Evolutionary conservation across 1,140 invertebrate genomes (phyloP), one percentile per base, ranked within the genome.

Genomic region (Lineus longissimus): DNA sequence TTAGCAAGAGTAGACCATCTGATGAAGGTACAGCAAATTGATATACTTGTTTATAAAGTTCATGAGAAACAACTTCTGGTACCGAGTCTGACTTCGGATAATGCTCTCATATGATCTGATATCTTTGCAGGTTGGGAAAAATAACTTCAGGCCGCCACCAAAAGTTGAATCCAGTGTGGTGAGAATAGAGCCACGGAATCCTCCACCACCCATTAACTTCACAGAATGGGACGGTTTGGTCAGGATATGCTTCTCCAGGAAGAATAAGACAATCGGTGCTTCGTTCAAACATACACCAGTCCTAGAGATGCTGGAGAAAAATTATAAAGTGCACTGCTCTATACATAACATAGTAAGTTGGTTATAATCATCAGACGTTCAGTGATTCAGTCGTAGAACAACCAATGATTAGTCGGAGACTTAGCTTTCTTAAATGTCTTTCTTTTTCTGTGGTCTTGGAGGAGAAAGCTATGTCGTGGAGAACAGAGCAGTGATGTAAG

Each of bases 91-190:
- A n/a, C n/a, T n/a, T n/a, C n/a, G n/a, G n/a, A n/a, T n/a, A n/a
- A n/a, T n/a, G n/a, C n/a, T n/a, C n/a, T n/a, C n/a, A n/a, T n/a
- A 2, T 29, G 23, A 31, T 19, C n/a, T 45, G 15, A 9, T 60
- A 11, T 62, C 29, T 41, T 82, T 75, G 78, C 66, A 90, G 89
- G 91, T 97, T 76, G 94, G 95, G 7, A 97, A 96, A 82, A 98
- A 98, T 82, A 99, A 99, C 82, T 99, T 99, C 74, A 86, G 90
- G 68, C 97, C 97, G 43, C 97, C 97, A 41, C 97, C 97, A 36
- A 98, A 84, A 74, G 80, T 99, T 0, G 97, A 99, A 82, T 98
- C 95, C 0, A 93, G 90, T 84, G 97, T 99, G n/a, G 94, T 99
- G 0, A 85, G 97, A 75, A 89, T 99, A 77, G 96, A 99, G 80